These are phyloP conservation scores for Siphamia tubifer DNA, from an alignment of 2,113 vertebrate species.

Conservation along the genomic window DNA sequence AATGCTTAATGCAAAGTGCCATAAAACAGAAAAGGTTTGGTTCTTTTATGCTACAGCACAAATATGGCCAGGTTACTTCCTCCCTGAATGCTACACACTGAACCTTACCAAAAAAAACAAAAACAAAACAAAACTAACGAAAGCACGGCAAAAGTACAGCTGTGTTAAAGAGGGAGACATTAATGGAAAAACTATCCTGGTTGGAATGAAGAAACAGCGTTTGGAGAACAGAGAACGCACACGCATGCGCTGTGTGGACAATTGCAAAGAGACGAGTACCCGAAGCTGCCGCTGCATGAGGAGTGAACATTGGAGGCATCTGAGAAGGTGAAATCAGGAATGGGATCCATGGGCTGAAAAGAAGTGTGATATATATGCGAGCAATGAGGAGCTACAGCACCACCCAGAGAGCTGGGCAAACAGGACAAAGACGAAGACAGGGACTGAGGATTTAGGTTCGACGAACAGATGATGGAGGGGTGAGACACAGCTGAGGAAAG, in stretches of 20 bases:
- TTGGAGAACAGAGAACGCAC: slow-evolving; percentile 21
- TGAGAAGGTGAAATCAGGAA: slow-evolving; percentile 86
- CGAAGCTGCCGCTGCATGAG: slow-evolving; percentile 82
- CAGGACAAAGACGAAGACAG: slow-evolving; percentile 65
- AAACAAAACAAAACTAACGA: too few species aligned
- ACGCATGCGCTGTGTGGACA: slow-evolving; percentile 58
- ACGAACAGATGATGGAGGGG: slow-evolving; percentile 73
- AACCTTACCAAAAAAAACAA: too few species aligned
- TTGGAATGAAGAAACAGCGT: neutral
- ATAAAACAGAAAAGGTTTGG: too few species aligned
- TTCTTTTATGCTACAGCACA: too few species aligned
- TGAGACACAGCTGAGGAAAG: slow-evolving; percentile 78
- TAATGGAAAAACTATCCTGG: neutral
- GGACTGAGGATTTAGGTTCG: slow-evolving; percentile 65
- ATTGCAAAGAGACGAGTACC: slow-evolving; percentile 82
- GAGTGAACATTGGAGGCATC: slow-evolving; percentile 83
- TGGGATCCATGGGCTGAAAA: slow-evolving; percentile 93
- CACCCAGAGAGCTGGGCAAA: slow-evolving; percentile 67
- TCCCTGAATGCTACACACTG: too few species aligned
- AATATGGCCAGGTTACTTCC: too few species aligned
- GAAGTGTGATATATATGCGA: slow-evolving; percentile 86
- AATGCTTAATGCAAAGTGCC: too few species aligned
- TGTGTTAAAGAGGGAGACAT: too few species aligned
- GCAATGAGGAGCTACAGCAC: slow-evolving; percentile 58
- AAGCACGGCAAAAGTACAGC: too few species aligned